phyloP scores from a whole-genome alignment of 2,888 invertebrate genomes.

The Ormyrus labotus region DNA sequence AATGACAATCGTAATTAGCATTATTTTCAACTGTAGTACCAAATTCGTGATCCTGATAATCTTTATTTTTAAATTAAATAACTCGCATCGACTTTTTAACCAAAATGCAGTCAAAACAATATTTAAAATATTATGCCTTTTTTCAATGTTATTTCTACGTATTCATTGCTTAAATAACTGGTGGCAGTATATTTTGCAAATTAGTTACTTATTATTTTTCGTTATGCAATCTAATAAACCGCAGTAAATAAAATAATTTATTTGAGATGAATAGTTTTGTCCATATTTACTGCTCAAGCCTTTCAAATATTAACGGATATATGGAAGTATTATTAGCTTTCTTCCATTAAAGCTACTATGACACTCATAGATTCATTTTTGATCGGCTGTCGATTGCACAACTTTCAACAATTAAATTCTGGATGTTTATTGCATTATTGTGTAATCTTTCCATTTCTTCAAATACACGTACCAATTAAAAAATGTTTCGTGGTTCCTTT shows the following conservation, averaged over 20 bases:
- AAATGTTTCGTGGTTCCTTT: neutral
- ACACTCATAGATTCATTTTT: constrained; percentile 36
- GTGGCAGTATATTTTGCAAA: constrained; percentile 23
- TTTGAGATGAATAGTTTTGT: constrained; percentile 30
- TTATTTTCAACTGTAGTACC: constrained; percentile 37
- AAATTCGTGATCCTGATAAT: constrained; percentile 16
- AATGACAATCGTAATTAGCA: constrained; percentile 47
- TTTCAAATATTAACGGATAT: constrained; percentile 27
- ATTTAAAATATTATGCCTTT: constrained; percentile 42
- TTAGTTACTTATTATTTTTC: constrained; percentile 21
- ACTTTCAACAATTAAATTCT: constrained; percentile 43
- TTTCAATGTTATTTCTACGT: constrained; percentile 24
- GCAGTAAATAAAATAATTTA: constrained; percentile 31
- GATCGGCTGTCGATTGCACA: constrained; percentile 47
- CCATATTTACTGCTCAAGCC: constrained; percentile 15
- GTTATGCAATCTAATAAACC: constrained; percentile 37
- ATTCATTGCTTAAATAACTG: constrained; percentile 20
- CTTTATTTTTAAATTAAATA: constrained; percentile 29
- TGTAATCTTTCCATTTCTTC: constrained; percentile 21
- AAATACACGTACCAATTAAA: constrained; percentile 40
- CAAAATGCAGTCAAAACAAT: constrained; percentile 49
- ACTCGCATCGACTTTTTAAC: constrained; percentile 41
- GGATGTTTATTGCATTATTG: constrained; percentile 5
- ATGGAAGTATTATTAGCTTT: constrained; percentile 50
- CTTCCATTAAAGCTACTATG: constrained; percentile 35